These are phyloP conservation scores for Patella pellucida DNA, from an alignment of 2,888 invertebrate genomes.

Conservation along the genomic window DNA sequence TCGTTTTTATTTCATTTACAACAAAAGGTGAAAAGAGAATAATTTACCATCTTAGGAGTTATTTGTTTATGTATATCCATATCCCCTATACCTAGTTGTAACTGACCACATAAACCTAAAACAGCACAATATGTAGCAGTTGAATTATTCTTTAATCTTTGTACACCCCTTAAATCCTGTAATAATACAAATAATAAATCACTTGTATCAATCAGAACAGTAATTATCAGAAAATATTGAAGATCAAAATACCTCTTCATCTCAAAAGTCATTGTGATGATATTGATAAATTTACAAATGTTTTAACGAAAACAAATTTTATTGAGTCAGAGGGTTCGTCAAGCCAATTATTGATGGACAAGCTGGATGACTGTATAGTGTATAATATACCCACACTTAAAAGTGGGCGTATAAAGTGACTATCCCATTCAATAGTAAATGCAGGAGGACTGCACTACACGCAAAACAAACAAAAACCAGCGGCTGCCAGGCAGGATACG, in stretches of 20 bases:
- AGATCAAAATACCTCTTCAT: background rate
- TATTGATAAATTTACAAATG: too few relatives aligned
- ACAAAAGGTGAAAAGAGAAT: background rate
- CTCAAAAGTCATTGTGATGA: too few relatives aligned
- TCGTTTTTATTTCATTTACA: background rate
- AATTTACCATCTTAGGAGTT: conserved; percentile 73
- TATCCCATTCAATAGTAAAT: too few relatives aligned
- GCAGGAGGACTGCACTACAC: too few relatives aligned
- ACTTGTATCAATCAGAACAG: background rate
- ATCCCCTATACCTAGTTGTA: conserved; percentile 85
- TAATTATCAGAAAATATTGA: background rate
- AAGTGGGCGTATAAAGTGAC: too few relatives aligned
- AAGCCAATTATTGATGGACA: too few relatives aligned
- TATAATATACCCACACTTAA: too few relatives aligned
- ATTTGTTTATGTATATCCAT: conserved; percentile 85
- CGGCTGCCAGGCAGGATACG: too few relatives aligned
- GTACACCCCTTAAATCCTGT: conserved; percentile 59
- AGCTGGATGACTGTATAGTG: too few relatives aligned
- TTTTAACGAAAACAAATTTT: too few relatives aligned
- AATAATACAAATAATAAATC: conserved; percentile 10
- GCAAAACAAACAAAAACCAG: too few relatives aligned
- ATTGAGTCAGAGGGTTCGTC: too few relatives aligned
- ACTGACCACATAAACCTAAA: conserved; percentile 82
- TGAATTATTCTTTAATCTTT: conserved; percentile 32
- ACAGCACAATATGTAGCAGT: conserved; percentile 85